phyloP scores from a whole-genome alignment of 2,888 invertebrate species.

The Plagodis pulveraria region DNA sequence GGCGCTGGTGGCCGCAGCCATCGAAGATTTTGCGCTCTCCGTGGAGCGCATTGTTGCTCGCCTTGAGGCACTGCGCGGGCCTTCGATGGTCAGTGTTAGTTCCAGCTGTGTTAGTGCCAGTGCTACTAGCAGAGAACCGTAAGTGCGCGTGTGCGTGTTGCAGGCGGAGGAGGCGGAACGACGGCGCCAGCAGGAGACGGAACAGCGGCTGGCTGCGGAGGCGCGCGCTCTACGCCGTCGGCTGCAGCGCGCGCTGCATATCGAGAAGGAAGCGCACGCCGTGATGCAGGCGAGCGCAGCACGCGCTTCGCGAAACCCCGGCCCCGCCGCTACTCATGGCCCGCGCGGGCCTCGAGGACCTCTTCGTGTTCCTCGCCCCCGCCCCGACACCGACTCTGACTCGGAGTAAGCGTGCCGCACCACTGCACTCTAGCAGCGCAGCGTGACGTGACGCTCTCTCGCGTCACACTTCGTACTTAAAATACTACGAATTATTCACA shows the following conservation, averaged over 20 bases:
- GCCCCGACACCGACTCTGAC: neutral
- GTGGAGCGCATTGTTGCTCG: conserved; percentile 15
- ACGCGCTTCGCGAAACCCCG: too few relatives aligned
- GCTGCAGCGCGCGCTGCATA: neutral
- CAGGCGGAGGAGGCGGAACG: neutral
- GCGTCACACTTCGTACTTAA: too few relatives aligned
- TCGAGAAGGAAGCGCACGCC: neutral
- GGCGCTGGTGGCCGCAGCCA: conserved; percentile 15
- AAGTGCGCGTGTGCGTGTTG: too few relatives aligned
- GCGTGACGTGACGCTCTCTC: too few relatives aligned
- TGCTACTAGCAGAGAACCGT: too few relatives aligned
- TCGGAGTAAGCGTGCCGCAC: neutral
- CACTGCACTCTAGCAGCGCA: neutral
- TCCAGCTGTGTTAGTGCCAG: too few relatives aligned
- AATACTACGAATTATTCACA: too few relatives aligned
- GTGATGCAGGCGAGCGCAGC: neutral
- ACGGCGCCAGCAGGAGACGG: neutral
- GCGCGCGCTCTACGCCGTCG: neutral
- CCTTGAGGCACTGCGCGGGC: conserved; percentile 6
- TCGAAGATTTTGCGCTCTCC: conserved; percentile 25
- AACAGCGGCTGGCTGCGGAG: neutral
- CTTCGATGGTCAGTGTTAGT: too few relatives aligned
- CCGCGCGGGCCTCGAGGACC: neutral
- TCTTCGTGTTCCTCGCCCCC: neutral
- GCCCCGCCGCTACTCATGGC: too few relatives aligned